A percentile compares a stretch with the other conserved stretches of the same genome.
phyloP scores from a whole-genome alignment of 2,888 invertebrate genomes.

The Luperina testacea region DNA sequence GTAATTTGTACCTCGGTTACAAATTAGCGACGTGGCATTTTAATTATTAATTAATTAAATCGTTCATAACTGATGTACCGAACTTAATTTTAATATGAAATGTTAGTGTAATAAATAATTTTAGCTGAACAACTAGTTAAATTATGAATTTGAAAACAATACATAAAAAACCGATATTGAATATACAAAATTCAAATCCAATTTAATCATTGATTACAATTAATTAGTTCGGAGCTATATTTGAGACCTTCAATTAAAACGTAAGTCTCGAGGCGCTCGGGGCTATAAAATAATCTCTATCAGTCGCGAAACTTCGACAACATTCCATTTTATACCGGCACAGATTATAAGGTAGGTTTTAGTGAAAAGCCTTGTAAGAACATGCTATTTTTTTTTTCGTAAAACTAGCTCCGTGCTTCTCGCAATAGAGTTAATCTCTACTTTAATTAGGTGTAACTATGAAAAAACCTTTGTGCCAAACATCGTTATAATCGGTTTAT shows the following conservation, averaged over 20 bases:
- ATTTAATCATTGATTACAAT: not conserved
- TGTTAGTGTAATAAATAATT: not conserved
- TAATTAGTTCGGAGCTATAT: not conserved
- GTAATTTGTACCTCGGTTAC: not conserved
- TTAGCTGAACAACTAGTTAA: too few species aligned
- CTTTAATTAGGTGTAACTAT: constrained; percentile 63
- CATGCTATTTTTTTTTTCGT: constrained; percentile 32
- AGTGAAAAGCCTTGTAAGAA: constrained; percentile 44
- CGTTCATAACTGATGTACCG: not conserved
- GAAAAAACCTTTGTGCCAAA: constrained; percentile 69
- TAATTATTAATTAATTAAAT: constrained; percentile 19
- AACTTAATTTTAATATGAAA: not conserved
- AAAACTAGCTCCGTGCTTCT: constrained; percentile 30
- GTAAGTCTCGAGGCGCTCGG: not conserved
- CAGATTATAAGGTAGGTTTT: constrained; percentile 42
- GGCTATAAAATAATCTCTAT: not conserved
- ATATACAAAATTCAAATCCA: not conserved
- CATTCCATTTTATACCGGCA: constrained; percentile 14
- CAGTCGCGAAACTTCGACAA: not conserved
- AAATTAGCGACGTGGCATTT: constrained; percentile 7
- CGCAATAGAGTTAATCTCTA: constrained; percentile 54
- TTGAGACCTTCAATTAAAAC: not conserved
- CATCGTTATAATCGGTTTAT: constrained; percentile 76
- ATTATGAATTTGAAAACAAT: constrained; percentile 14
- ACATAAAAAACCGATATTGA: not conserved